Evolutionary conservation across 2,113 vertebrate genomes (phyloP).

Genomic region (Herpetotheres cachinnans): DNA sequence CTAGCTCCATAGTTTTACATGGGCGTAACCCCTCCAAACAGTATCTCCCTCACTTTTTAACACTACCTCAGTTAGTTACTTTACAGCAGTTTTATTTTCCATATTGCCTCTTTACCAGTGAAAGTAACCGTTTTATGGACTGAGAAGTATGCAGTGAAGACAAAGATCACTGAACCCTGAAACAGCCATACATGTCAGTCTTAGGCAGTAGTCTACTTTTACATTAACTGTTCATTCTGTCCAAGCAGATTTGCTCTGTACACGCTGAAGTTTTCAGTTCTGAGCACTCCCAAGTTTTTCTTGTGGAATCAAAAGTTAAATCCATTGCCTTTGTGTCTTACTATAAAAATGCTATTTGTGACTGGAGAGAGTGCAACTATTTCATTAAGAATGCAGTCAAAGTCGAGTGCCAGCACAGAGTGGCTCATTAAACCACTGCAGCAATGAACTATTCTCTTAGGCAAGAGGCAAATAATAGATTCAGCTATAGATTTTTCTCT

Average conservation of each 20-base stretch:
- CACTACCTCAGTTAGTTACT: not conserved
- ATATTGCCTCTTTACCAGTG: not conserved
- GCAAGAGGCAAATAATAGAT: not conserved
- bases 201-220: not conserved
- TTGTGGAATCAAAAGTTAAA: not conserved
- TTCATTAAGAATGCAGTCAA: not conserved
- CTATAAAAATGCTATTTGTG: not conserved
- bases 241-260: not conserved
- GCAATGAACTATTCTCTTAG: not conserved
- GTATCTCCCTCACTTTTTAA: not conserved
- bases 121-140: not conserved
- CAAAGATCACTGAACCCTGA: not conserved
- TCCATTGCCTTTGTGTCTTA: not conserved
- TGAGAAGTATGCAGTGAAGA: not conserved
- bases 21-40: not conserved
- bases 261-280: not conserved
- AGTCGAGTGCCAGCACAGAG: not conserved
- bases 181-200: rapidly evolving
- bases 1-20: not conserved
- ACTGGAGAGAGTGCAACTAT: not conserved
- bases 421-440: not conserved
- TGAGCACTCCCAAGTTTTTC: not conserved
- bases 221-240: rapidly evolving
- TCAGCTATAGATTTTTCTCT: conserved; percentile 12
- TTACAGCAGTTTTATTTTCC: not conserved